Conservation (phyloP, 2,113 vertebrate species). For the Thermophis baileyi region DNA sequence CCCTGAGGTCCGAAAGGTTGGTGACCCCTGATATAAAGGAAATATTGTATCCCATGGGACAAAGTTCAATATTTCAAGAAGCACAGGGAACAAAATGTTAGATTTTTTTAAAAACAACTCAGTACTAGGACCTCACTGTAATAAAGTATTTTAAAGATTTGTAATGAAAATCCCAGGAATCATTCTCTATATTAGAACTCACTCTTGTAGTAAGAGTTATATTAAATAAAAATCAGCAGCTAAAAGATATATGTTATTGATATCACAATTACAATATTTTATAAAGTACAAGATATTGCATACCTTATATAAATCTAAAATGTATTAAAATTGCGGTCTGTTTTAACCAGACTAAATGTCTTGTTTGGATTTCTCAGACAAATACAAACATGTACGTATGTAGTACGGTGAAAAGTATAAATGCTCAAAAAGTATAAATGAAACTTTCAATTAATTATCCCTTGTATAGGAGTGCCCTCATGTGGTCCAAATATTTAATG, state of each 20-base stretch:
- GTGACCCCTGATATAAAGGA: background rate
- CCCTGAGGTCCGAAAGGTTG: too few species aligned
- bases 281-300: background rate
- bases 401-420: background rate
- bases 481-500: background rate
- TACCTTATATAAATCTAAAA: background rate
- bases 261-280: background rate
- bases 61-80: background rate
- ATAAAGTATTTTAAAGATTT: background rate
- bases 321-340: background rate
- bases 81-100: background rate
- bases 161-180: background rate
- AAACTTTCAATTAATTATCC: background rate
- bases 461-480: background rate
- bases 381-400: background rate
- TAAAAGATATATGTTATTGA: background rate
- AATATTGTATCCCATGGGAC: background rate
- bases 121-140: background rate
- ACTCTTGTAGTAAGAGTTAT: background rate
- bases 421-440: background rate
- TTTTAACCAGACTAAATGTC: background rate
- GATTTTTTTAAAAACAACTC: background rate
- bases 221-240: background rate
- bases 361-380: background rate
- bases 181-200: background rate